Conservation (phyloP, 2,888 invertebrate genomes). For the Athripsodes cinereus region DNA sequence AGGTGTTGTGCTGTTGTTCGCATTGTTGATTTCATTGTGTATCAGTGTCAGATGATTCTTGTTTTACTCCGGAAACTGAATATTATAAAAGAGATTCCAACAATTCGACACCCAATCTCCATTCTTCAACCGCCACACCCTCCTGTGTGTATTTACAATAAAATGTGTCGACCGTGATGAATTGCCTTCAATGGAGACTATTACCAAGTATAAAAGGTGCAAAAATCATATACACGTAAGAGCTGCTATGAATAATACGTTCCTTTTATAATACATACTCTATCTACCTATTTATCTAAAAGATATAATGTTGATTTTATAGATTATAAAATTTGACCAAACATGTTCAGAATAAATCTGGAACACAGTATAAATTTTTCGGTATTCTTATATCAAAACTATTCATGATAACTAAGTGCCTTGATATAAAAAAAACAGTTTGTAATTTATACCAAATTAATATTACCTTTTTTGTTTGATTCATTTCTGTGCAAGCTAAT, state of each 20-base stretch:
- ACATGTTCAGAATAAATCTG: too few relatives aligned
- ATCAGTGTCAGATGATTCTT: slow-evolving; percentile 21
- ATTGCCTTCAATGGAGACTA: slow-evolving; percentile 11
- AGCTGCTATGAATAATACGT: neutral
- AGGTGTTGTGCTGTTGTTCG: slow-evolving; percentile 17
- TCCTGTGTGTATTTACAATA: slow-evolving; percentile 8
- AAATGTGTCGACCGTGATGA: slow-evolving; percentile 15
- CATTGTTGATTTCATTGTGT: slow-evolving; percentile 21
- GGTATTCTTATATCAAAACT: too few relatives aligned
- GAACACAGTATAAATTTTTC: too few relatives aligned
- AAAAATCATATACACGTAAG: neutral
- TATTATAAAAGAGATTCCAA: slow-evolving; percentile 19
- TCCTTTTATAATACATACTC: neutral
- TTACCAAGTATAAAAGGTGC: slow-evolving; percentile 1
- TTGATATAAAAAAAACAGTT: too few relatives aligned
- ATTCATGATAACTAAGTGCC: too few relatives aligned
- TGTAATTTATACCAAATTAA: too few relatives aligned
- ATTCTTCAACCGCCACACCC: slow-evolving; percentile 22
- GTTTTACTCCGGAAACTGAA: slow-evolving; percentile 26
- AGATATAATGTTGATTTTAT: neutral
- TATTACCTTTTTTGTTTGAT: too few relatives aligned
- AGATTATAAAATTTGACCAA: neutral
- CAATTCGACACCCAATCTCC: slow-evolving; percentile 26
- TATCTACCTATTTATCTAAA: neutral
- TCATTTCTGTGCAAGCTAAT: too few relatives aligned